Evolutionary conservation across 2,797 vertebrate genomes (phyloP), one percentile per base, ranked within the genome.

Genomic region (Philypnodon macrostomus): DNA sequence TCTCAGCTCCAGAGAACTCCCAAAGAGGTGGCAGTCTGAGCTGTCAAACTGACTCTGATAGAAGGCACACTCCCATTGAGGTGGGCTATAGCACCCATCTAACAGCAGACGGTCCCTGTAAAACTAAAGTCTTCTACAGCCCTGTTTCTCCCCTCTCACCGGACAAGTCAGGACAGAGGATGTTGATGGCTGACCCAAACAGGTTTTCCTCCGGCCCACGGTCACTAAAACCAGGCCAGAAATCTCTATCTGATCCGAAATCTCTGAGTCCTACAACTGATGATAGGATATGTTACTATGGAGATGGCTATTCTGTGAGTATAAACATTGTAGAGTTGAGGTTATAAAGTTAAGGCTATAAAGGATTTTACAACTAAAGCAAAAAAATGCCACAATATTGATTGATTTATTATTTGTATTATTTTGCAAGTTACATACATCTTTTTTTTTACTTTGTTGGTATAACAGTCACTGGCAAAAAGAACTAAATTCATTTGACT

Each of bases 41-140:
- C 71, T 97, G 95, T 85, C 95, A 98, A 83, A 97, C 96, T 77
- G 96, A 97, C 19, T n/a, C n/a, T n/a, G n/a, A n/a, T n/a, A n/a
- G n/a, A n/a, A 75, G 91, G 57, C 91, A 91, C 50, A 87, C 88
- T 53, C 91, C 94, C 15, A 87, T 92, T 81, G 95, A 97, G 55
- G 88, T 97, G 67, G 93, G 92, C 53, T 97, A 97, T 48, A 94
- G 89, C 33, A 89, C 93, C 56, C 94, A 97, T 47, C 87, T 98
- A 36, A 92, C 89, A 59, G 89, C 93, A 75, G 94, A 96, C 53
- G 80, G 89, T 47, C 87, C 91, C 27, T 90, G 91, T 35, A 98
- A 97, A 82, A 91, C 93, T 63, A 97, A 95, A 87, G 88, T 94
- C 51, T 91, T 96, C 63, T 96, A 97, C 76, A 94, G 93, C 40